These are phyloP conservation scores for Paedocypris sp. DNA, from an alignment of 2,113 vertebrate genomes.

Conservation along the genomic window DNA sequence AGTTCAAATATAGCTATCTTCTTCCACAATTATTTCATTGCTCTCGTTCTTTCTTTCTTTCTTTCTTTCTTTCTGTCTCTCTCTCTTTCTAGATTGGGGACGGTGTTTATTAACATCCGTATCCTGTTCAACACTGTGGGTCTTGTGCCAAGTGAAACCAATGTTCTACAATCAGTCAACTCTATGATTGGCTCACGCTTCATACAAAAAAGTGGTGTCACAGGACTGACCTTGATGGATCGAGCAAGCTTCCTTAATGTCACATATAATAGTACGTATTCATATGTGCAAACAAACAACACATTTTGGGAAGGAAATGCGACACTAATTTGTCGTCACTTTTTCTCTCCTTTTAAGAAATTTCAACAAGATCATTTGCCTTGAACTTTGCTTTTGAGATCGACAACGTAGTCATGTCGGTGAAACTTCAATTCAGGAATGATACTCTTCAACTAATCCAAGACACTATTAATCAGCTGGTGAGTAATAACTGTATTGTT, in stretches of 20 bases:
- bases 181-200: background rate
- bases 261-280: background rate
- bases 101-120: conserved; percentile 7
- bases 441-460: background rate
- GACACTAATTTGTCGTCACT: too few relatives aligned
- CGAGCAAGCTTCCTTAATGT: background rate
- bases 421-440: background rate
- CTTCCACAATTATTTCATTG: background rate
- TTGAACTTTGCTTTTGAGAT: conserved; percentile 1
- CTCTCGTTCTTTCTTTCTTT: background rate
- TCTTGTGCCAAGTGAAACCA: background rate
- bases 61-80: background rate
- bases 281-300: background rate
- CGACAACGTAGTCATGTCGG: background rate
- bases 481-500: too few relatives aligned
- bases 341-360: background rate
- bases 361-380: background rate
- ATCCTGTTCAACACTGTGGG: conserved; percentile 10
- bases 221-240: background rate
- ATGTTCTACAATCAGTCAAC: background rate
- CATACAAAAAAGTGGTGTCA: background rate
- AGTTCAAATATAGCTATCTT: too few relatives aligned
- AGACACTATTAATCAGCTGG: background rate
- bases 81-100: conserved; percentile 10
- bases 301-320: too few relatives aligned